phyloP scores from a whole-genome alignment of 2,888 invertebrate genomes.

The Heliconius charithonia region DNA sequence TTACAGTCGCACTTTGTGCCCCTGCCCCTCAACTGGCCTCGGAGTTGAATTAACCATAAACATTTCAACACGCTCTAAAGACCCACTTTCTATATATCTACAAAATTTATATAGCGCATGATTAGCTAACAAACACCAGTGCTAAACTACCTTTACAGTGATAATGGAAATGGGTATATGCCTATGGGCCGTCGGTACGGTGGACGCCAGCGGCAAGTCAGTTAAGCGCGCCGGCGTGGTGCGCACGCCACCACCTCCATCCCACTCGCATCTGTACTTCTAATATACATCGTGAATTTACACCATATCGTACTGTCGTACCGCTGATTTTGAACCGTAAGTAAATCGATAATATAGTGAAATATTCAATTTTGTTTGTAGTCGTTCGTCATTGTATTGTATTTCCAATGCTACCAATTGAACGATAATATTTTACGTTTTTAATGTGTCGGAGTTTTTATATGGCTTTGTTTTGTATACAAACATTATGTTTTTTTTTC shows the following conservation, averaged over 20 bases:
- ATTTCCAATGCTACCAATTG: background rate
- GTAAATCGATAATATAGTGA: conserved; percentile 2
- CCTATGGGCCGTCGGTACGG: background rate
- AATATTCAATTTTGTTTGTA: background rate
- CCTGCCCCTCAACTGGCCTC: too few species aligned
- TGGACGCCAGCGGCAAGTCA: conserved; percentile 49
- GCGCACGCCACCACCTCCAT: conserved; percentile 60
- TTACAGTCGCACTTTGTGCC: too few species aligned
- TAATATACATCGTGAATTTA: background rate
- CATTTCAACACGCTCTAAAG: background rate
- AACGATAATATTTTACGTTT: background rate
- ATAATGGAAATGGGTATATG: conserved; percentile 35
- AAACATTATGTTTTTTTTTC: background rate
- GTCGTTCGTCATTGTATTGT: too few species aligned
- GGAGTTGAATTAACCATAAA: background rate
- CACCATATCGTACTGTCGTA: background rate
- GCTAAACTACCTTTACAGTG: conserved; percentile 14
- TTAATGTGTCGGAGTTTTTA: background rate
- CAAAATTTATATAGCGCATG: background rate
- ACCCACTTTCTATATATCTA: background rate
- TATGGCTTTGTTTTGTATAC: background rate
- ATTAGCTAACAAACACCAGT: background rate
- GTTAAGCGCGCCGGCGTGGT: conserved; percentile 58
- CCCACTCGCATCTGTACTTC: conserved; percentile 25
- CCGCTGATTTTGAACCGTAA: conserved; percentile 11